Base-by-base conservation (phyloP, 1,140 invertebrate species). In the Platyscapa corneri region DNA sequence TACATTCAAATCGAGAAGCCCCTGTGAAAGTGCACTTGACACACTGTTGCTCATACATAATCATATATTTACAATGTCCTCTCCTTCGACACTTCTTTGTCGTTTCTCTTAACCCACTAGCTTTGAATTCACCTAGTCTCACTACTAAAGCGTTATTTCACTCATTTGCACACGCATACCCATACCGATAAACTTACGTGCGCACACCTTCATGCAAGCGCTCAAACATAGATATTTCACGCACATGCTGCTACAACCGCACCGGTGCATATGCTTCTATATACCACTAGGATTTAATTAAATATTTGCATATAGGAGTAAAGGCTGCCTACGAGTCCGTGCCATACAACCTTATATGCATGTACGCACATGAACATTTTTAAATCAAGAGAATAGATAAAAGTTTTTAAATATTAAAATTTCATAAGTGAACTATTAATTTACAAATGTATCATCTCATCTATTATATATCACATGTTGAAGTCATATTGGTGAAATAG, bases 11-110 rank as follows among this genome's bases (percentile, higher is more conserved):
- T 60, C 74, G 79, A 67, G 86, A 88, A 83, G 87, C 79, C 46
- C 49, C 76, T 86, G 76, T 86, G 90, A 90, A 90, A 89, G 89
- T 90, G 90, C 90, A 90, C 90, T 90, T 89, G 91, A 88, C 88
- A 86, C 83, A 49, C 67, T 83, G 75, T 76, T 85, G 82, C 89
- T 92, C 89, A 91, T 91, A 88, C 90, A 91, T 92, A 91, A 92
- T 92, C 90, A 91, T 92, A 90, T 90, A 91, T 92, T 91, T 92
- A 91, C 90, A 88, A 87, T 88, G 83, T 85, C 85, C 78, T 74
- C 75, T 34, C 80, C 79, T n/a, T 16, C 64, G 46, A 67, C 83
- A 81, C 79, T 87, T 49, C 87, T 81, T 77, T 82, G 86, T 75
- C 78, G 82, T 78, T 78, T 84, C 70, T 77, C 84, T 85, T 87